phyloP scores from a whole-genome alignment of 2,797 vertebrate genomes.

The Momotus momota region DNA sequence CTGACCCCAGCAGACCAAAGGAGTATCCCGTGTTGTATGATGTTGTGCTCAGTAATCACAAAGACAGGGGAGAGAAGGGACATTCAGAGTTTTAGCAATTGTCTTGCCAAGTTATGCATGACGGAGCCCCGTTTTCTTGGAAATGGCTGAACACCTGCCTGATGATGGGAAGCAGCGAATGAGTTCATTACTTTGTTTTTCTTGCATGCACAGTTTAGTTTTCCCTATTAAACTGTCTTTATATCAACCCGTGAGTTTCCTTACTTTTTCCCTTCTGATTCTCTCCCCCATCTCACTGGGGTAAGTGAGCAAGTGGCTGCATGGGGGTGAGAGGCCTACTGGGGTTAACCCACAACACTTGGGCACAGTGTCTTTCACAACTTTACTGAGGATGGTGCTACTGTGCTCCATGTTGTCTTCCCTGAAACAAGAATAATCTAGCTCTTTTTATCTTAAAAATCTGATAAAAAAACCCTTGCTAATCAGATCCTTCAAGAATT shows the following conservation, averaged over 20 bases:
- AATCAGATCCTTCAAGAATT: neutral
- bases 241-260: neutral
- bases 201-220: neutral
- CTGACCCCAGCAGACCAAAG: neutral
- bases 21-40: accelerated
- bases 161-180: neutral
- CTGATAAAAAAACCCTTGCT: neutral
- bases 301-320: neutral
- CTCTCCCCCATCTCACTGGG: neutral
- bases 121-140: neutral
- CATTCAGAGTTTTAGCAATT: neutral
- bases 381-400: neutral
- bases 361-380: neutral
- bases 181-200: neutral
- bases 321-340: neutral
- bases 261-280: neutral
- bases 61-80: neutral
- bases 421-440: neutral
- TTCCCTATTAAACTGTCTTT: neutral
- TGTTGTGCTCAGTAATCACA: neutral
- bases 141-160: neutral
- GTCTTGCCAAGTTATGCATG: neutral
- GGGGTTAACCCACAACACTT: neutral
- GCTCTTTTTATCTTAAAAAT: neutral
- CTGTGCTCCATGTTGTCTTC: neutral